Evolutionary conservation across 2,888 invertebrate genomes (phyloP), one percentile per base, ranked within the genome.

Genomic region (Pammene fasciana): DNA sequence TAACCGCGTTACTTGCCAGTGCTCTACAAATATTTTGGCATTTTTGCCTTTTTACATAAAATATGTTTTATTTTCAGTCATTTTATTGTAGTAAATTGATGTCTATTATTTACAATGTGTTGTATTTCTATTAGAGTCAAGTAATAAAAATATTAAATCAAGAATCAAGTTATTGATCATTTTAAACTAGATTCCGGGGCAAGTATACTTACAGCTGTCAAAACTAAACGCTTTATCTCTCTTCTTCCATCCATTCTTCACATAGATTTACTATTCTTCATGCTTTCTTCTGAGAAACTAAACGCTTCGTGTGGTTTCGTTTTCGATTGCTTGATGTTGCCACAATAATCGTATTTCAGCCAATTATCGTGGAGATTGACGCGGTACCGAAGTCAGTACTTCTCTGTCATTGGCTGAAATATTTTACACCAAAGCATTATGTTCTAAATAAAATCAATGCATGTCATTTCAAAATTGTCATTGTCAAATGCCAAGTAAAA

Each of bases 1-100:
- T 79, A 75, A 73, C 73, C 77, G 76, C 75, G 67, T 67, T 75
- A 74, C 65, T 68, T 68, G 74, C 74, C 74, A 74, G 74, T 72
- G 67, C 48, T 55, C 41, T 52, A 52, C 62, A 18, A 50, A 14
- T n/a, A 13, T 61, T 59, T 48, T 57, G 45, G 0, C 13, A 14
- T 26, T 26, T 43, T 48, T 57, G 45, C 2, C 13, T 34, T 26
- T 26, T 43, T 45, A 45, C 10, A 46, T n/a, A 18, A 10, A 57
- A 43, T 26, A 57, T 16, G 3, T 2, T 41, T 38, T 11, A 11
- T 16, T 43, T 9, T 13, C 11, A 4, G 11, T 11, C 13, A 13
- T 43, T 1, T 43, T 43, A 4, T 11, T 43, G 11, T 43, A 11
- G 0, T 43, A 10, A 43, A 5, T 43, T 11, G 9, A 11, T 43